These are phyloP conservation scores for Seira musarum DNA, from an alignment of 2,888 invertebrate genomes.

Conservation along the genomic window DNA sequence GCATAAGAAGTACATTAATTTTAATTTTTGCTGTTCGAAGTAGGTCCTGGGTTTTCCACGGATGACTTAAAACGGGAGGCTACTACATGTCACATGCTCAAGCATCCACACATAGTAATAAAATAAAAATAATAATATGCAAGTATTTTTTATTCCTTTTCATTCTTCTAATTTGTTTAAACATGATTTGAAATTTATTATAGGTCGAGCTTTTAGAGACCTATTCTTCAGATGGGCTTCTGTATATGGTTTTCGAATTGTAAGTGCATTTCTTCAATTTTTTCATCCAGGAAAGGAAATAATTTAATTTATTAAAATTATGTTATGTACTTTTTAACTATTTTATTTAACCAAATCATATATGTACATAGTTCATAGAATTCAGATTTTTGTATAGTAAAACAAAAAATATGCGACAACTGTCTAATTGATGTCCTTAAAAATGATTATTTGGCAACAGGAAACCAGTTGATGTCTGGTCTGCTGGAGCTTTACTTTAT, in stretches of 20 bases:
- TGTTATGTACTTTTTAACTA: too few species aligned
- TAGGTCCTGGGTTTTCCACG: slow-evolving; percentile 95
- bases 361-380: too few species aligned
- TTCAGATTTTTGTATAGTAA: too few species aligned
- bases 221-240: slow-evolving; percentile 98
- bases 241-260: slow-evolving; percentile 99
- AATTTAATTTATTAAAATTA: too few species aligned
- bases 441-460: slow-evolving; percentile 70
- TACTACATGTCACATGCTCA: slow-evolving; percentile 98
- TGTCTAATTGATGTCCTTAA: too few species aligned
- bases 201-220: slow-evolving; percentile 95
- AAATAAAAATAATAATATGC: slow-evolving; percentile 72
- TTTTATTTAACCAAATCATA: too few species aligned
- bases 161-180: not conserved
- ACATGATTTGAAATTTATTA: too few species aligned
- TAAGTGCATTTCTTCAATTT: too few species aligned
- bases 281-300: too few species aligned
- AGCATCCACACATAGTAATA: slow-evolving; percentile 99
- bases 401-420: too few species aligned
- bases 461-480: slow-evolving; percentile 98
- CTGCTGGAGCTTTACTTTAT: slow-evolving; percentile 90
- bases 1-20: too few species aligned
- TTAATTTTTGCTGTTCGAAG: too few species aligned
- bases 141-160: not conserved
- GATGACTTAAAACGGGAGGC: slow-evolving; percentile 95